Base-by-base conservation (phyloP, 2,888 invertebrate species). In the Gnatocerus cornutus region DNA sequence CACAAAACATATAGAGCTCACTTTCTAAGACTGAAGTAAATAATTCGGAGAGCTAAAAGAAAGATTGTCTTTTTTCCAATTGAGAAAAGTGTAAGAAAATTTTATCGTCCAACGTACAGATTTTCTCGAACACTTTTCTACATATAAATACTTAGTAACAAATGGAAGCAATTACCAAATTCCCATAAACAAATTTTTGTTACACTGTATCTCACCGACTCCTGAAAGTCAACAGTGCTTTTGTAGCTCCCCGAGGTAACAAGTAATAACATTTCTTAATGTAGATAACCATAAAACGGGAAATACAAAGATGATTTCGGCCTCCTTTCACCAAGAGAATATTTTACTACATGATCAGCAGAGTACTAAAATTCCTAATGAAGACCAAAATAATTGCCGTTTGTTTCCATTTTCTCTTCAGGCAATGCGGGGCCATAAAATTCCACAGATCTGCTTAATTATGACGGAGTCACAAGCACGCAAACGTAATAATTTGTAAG, bases 11-110 rank as follows among this genome's bases (percentile, higher is more conserved):
- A 8, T 14, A 37, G 50, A 14, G 7, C 43, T 56, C 12, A 56
- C 3, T 59, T 59, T 62, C 50, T 43, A 10, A 41, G 53, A 63
- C 14, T 29, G 52, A 29, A 63, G 27, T 12, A 43, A 63, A 53
- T 53, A 53, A 63, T 63, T 63, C 41, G 12, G n/a, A 41, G 27
- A 29, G n/a, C 29, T 53, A 13, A 7, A 2, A 37, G 9, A 2
- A 1, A n/a, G 4, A 37, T 37, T 37, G 9, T 37, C n/a, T 37
- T 37, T n/a, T 37, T 37, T 8, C 1, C 8, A n/a, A 37, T 7
- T 37, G 37, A 37, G 2, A 37, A 37, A 21, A 21, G 4, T n/a
- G n/a, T n/a, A 21, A 21, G 1, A 21, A 21, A 21, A 21, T 21
- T 21, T 21, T n/a, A n/a, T n/a, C n/a, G n/a, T n/a, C n/a, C n/a